Percentiles rank a stretch among this genome's conserved stretches.
Conservation (phyloP, 2,113 vertebrate species). For the Ammodramus savannarum region DNA sequence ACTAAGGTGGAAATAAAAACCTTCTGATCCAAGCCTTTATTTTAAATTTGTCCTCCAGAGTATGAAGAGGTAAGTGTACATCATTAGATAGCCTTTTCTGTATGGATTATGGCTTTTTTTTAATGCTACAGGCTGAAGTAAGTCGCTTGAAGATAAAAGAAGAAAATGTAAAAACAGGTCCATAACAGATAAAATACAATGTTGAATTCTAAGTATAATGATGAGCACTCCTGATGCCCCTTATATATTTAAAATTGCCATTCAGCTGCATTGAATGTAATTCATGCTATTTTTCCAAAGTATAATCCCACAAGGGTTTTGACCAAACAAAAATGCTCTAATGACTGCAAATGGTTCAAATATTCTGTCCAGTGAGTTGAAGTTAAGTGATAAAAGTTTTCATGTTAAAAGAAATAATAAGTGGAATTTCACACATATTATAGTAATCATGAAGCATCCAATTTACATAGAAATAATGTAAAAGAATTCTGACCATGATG, state of each 20-base stretch:
- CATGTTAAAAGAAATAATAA: slow-evolving; percentile 85
- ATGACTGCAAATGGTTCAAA: slow-evolving; percentile 82
- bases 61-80: background rate
- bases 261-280: slow-evolving; percentile 74
- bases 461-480: slow-evolving; percentile 88
- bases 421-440: slow-evolving; percentile 86
- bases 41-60: background rate
- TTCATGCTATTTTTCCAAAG: slow-evolving; percentile 71
- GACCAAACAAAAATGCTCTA: slow-evolving; percentile 80
- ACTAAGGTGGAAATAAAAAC: background rate
- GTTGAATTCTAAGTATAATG: slow-evolving; percentile 71
- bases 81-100: background rate
- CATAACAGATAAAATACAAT: slow-evolving; percentile 59
- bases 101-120: background rate
- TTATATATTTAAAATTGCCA: slow-evolving; percentile 78
- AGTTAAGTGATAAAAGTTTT: slow-evolving; percentile 83
- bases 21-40: background rate
- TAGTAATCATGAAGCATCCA: slow-evolving; percentile 86
- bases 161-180: slow-evolving; percentile 56
- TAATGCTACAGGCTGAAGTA: slow-evolving; percentile 6
- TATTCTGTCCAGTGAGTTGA: slow-evolving; percentile 79
- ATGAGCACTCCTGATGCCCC: slow-evolving; percentile 69
- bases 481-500: slow-evolving; percentile 81
- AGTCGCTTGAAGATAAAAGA: slow-evolving; percentile 58
- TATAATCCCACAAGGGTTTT: slow-evolving; percentile 73